Evolutionary conservation across 35 echinoderm and acorn worm species (phyloP).

Genomic region (Eucidaris tribuloides): DNA sequence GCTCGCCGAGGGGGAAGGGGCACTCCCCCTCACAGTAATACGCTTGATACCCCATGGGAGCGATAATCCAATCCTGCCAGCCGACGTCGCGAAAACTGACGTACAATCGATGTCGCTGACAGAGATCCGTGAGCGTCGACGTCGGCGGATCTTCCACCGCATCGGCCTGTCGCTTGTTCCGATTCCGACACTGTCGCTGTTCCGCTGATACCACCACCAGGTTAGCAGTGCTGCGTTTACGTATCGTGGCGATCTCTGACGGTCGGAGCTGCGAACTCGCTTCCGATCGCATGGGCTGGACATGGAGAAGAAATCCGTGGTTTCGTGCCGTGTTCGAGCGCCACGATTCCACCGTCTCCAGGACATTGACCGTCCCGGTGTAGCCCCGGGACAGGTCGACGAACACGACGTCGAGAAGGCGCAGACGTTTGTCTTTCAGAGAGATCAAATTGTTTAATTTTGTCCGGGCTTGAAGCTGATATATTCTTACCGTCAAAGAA

Average conservation of each 20-base stretch:
- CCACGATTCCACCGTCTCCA: constrained; percentile 25
- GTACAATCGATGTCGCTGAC: constrained; percentile 53
- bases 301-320: constrained; percentile 28
- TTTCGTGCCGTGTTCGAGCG: neutral
- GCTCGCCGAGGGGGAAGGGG: constrained; percentile 55
- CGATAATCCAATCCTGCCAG: constrained; percentile 95
- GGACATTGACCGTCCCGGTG: constrained; percentile 29
- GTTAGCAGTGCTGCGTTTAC: constrained; percentile 8
- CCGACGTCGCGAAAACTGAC: constrained; percentile 90
- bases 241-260: neutral
- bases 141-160: neutral
- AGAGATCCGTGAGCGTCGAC: constrained; percentile 42
- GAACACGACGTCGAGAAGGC: constrained; percentile 14
- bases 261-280: neutral
- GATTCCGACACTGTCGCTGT: constrained; percentile 8
- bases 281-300: neutral
- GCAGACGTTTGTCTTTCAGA: constrained; percentile 16
- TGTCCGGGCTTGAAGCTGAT: constrained; percentile 7
- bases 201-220: constrained; percentile 49
- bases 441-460: neutral
- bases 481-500: constrained; percentile 21
- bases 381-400: neutral
- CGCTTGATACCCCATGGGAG: constrained; percentile 78
- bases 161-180: constrained; percentile 16
- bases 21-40: constrained; percentile 87